phyloP scores from a whole-genome alignment of 2,113 vertebrate genomes.

The Loxodonta africana region DNA sequence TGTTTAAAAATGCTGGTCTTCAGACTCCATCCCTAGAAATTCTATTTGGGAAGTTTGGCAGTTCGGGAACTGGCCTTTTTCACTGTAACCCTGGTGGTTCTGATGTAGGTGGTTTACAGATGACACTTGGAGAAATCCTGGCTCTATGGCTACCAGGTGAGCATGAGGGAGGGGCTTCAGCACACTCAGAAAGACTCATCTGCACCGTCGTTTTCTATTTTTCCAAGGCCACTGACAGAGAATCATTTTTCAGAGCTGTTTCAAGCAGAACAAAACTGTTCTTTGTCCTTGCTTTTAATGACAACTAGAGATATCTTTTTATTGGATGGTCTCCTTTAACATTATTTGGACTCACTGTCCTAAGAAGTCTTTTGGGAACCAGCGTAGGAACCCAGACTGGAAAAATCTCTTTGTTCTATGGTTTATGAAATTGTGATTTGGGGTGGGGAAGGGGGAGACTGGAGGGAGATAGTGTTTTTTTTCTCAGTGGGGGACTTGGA shows the following conservation, averaged over 20 bases:
- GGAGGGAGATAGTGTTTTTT: constrained; percentile 30
- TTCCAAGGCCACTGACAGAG: constrained; percentile 23
- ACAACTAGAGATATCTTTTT: constrained; percentile 66
- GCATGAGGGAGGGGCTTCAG: background rate
- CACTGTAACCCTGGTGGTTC: background rate
- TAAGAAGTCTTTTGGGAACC: constrained; percentile 56
- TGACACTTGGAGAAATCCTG: background rate
- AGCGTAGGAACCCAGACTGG: constrained; percentile 2
- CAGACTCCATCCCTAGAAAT: background rate
- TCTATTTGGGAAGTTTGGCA: background rate
- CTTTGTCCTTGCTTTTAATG: constrained; percentile 69
- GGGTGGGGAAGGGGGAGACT: background rate
- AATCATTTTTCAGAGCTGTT: constrained; percentile 23
- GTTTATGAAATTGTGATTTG: constrained; percentile 2
- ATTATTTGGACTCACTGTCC: constrained; percentile 60
- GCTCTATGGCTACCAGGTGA: background rate
- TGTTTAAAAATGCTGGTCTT: background rate
- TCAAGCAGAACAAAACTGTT: constrained; percentile 40
- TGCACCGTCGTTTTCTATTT: constrained; percentile 39
- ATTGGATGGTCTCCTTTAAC: constrained; percentile 71
- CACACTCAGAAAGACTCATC: background rate
- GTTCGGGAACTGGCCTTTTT: background rate
- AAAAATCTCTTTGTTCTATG: constrained; percentile 20
- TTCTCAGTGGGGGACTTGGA: constrained; percentile 36
- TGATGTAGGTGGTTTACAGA: background rate